A percentile compares a stretch with the other conserved stretches of the same genome.
Evolutionary conservation across 2,113 vertebrate species (phyloP).

Genomic region (Saimiri boliviensis): DNA sequence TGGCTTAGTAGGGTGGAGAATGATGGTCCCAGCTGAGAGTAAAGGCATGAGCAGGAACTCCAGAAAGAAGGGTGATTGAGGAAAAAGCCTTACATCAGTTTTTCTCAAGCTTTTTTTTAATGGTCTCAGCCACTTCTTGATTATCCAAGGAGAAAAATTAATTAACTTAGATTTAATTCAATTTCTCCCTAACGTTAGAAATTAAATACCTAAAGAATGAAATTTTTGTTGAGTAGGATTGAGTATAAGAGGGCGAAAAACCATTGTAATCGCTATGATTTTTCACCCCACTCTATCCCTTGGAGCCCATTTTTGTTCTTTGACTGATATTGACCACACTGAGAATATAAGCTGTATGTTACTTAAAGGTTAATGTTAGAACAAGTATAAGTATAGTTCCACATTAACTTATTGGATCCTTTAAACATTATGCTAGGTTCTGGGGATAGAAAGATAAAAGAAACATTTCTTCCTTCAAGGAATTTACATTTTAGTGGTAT

Average conservation of each 20-base stretch:
- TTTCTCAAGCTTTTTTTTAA: not conserved
- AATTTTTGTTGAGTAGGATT: not conserved
- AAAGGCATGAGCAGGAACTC: not conserved
- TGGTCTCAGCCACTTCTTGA: not conserved
- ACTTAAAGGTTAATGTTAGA: not conserved
- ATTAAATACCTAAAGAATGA: not conserved
- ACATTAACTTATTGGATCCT: not conserved
- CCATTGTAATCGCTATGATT: not conserved
- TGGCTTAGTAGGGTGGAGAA: not conserved
- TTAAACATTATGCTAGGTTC: not conserved
- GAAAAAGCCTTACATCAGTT: not conserved
- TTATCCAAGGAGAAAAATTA: not conserved
- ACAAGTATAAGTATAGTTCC: not conserved
- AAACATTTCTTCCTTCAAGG: not conserved
- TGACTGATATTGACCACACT: not conserved
- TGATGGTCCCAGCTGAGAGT: not conserved
- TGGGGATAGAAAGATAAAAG: not conserved
- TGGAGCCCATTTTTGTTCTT: not conserved
- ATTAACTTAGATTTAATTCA: not conserved
- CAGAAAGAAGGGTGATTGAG: not conserved
- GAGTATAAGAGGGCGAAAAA: not conserved
- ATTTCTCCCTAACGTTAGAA: not conserved
- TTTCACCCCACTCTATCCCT: not conserved
- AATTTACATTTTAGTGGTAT: not conserved
- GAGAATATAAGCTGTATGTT: not conserved